phyloP scores from a whole-genome alignment of 2,113 vertebrate genomes.

The Phylloscopus whistleri region DNA sequence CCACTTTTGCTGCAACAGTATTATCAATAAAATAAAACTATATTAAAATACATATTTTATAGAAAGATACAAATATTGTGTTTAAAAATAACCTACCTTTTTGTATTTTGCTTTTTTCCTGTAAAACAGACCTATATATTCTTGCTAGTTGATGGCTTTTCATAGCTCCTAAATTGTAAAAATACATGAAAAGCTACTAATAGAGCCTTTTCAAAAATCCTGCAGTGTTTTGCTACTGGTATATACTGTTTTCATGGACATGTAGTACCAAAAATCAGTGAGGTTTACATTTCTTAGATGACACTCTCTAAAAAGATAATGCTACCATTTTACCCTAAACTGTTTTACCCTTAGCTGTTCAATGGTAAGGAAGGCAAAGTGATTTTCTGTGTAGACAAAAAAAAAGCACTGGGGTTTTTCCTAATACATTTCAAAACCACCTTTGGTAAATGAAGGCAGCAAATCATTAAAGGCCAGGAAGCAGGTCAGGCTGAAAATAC shows the following conservation, averaged over 20 bases:
- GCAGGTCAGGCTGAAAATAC: background rate
- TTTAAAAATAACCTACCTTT: background rate
- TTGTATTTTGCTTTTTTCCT: background rate
- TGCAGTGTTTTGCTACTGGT: background rate
- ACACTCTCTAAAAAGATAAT: background rate
- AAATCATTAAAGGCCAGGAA: background rate
- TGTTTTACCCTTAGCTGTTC: background rate
- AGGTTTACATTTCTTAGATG: background rate
- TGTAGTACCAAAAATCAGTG: background rate
- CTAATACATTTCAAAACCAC: background rate
- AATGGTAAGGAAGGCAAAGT: background rate
- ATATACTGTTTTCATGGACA: background rate
- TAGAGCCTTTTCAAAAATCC: background rate
- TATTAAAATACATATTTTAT: background rate
- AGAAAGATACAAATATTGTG: background rate
- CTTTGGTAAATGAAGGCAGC: background rate
- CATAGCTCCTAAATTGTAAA: background rate
- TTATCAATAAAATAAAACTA: background rate
- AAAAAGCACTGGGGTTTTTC: background rate
- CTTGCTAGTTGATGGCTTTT: background rate
- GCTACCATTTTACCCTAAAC: background rate
- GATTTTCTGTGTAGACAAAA: background rate
- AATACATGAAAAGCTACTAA: background rate
- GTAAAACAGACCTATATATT: background rate
- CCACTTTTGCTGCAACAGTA: background rate